phyloP scores from a whole-genome alignment of 2,113 vertebrate species.

The Dromas ardeola region DNA sequence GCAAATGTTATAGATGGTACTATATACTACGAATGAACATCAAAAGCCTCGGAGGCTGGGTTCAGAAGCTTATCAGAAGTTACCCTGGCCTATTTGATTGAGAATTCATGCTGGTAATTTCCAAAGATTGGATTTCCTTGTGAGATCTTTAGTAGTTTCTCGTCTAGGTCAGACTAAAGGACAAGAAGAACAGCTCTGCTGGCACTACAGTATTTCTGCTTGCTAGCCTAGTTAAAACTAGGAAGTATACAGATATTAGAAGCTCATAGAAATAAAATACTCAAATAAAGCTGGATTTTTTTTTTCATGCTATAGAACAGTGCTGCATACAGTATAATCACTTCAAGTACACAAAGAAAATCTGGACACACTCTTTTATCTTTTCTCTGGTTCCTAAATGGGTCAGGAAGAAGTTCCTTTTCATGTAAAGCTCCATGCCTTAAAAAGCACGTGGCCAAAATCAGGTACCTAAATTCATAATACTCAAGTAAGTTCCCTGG shows the following conservation, averaged over 20 bases:
- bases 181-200: conserved; percentile 38
- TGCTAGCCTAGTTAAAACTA: conserved; percentile 24
- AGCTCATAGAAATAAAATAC: conserved; percentile 3
- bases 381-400: neutral
- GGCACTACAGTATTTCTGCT: conserved; percentile 16
- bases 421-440: neutral
- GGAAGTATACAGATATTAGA: neutral
- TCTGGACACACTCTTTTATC: neutral
- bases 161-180: conserved; percentile 42
- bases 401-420: conserved; percentile 14
- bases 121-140: conserved; percentile 58
- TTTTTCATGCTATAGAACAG: neutral
- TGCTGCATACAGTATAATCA: neutral
- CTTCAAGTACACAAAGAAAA: neutral
- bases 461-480: neutral
- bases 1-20: conserved; percentile 35
- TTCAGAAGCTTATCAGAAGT: conserved; percentile 60
- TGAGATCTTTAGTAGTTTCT: conserved; percentile 50
- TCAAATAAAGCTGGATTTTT: neutral
- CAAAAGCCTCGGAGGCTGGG: conserved; percentile 18
- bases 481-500: neutral
- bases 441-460: neutral
- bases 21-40: conserved; percentile 13
- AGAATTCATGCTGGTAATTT: conserved; percentile 63
- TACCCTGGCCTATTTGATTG: conserved; percentile 44